A percentile compares a stretch with the other conserved stretches of the same genome.
Evolutionary conservation across 2,797 vertebrate species (phyloP).

Genomic region (Steatocranus sp.): DNA sequence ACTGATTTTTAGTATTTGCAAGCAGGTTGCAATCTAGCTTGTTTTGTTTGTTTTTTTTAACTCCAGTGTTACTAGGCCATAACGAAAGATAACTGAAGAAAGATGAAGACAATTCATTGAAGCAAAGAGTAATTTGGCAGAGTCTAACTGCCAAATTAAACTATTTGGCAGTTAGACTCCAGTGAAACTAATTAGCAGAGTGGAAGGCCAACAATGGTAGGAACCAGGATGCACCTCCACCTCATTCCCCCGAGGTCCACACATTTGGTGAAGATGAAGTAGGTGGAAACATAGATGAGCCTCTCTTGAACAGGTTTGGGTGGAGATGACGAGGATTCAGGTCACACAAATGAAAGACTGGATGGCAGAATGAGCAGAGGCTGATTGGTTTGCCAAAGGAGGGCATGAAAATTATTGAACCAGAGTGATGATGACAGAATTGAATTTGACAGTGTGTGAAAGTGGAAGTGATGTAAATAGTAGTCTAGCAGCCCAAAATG

Average conservation of each 20-base stretch:
- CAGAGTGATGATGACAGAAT: not conserved
- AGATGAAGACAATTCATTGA: not conserved
- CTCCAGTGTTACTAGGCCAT: not conserved
- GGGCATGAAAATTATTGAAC: not conserved
- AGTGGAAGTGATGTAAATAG: not conserved
- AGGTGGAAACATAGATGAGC: not conserved
- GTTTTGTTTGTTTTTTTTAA: rapidly evolving
- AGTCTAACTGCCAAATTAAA: too few relatives aligned
- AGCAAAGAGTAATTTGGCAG: too few relatives aligned
- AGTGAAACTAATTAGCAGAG: not conserved
- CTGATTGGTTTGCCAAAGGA: not conserved
- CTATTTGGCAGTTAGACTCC: not conserved
- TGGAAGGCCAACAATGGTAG: not conserved
- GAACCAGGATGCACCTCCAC: not conserved
- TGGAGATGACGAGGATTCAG: not conserved
- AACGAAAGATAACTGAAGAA: not conserved
- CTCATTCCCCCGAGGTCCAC: not conserved
- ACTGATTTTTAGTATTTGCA: not conserved
- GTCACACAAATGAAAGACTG: not conserved
- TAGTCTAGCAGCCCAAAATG: not conserved
- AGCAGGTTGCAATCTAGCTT: not conserved
- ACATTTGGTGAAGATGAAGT: not conserved
- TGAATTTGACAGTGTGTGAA: not conserved
- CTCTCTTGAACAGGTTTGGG: not conserved
- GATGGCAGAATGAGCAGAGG: not conserved